These are phyloP conservation scores for Alectoris magna DNA, from an alignment of 2,797 vertebrate species.

Conservation along the genomic window DNA sequence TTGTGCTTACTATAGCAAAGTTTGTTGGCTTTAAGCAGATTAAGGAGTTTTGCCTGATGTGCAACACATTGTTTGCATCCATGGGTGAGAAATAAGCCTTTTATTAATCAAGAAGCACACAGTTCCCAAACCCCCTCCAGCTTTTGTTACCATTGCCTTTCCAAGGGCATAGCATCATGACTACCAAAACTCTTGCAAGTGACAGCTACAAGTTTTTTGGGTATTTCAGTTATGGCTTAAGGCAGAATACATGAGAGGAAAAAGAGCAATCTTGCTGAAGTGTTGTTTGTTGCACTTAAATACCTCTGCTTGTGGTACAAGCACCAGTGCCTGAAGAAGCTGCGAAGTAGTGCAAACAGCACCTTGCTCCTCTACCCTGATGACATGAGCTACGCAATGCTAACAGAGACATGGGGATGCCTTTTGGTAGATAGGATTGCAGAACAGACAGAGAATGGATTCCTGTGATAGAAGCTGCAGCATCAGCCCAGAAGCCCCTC, in stretches of 20 bases:
- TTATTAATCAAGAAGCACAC: background rate
- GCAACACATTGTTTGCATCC: background rate
- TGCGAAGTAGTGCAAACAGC: background rate
- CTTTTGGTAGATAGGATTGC: background rate
- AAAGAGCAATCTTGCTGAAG: background rate
- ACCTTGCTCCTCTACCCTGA: background rate
- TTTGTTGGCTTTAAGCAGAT: background rate
- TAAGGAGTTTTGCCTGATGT: background rate
- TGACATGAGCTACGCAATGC: background rate
- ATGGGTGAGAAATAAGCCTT: background rate
- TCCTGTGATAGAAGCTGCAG: background rate
- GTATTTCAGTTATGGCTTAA: background rate
- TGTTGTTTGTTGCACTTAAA: background rate
- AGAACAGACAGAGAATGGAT: background rate
- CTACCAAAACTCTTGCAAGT: background rate
- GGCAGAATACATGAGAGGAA: background rate
- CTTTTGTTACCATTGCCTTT: background rate
- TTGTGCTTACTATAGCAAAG: background rate
- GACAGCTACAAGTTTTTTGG: background rate
- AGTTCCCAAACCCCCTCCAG: background rate
- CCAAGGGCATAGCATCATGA: background rate
- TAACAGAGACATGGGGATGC: background rate
- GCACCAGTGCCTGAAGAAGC: background rate
- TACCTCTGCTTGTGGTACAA: background rate
- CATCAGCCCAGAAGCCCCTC: background rate